Conservation (phyloP, 2,797 vertebrate species). For the Amniataba percoides region DNA sequence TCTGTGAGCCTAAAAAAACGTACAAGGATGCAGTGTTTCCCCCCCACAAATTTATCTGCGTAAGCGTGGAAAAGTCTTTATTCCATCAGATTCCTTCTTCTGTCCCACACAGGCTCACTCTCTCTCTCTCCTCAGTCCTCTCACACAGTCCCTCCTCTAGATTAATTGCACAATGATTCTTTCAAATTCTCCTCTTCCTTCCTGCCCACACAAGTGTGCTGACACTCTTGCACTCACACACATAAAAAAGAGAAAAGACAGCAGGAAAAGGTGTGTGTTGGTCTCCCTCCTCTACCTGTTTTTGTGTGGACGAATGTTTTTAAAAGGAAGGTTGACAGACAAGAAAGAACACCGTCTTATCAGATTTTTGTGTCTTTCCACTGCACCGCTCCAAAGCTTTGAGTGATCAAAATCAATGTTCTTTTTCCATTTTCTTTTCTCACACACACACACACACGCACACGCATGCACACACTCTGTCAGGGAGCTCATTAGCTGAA, state of each 20-base stretch:
- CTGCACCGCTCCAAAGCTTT: conserved; percentile 12
- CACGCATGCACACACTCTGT: conserved; percentile 15
- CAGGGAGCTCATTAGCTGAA: conserved; percentile 60
- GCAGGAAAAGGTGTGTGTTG: conserved; percentile 46
- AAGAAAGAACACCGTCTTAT: conserved; percentile 20
- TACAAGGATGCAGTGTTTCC: conserved; percentile 24
- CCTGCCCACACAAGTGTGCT: conserved; percentile 55
- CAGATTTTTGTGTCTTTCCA: conserved; percentile 6
- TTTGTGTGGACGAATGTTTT: conserved; percentile 51
- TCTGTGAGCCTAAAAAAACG: conserved; percentile 28
- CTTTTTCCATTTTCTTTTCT: too few relatives aligned
- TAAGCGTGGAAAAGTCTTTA: conserved; percentile 36
- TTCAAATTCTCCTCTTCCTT: conserved; percentile 66
- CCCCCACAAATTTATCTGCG: conserved; percentile 10
- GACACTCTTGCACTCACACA: conserved; percentile 29
- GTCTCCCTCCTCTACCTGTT: conserved; percentile 31
- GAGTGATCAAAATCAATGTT: conserved; percentile 19
- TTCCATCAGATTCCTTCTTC: conserved; percentile 42
- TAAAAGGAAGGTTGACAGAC: conserved; percentile 40
- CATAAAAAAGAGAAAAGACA: conserved; percentile 10
- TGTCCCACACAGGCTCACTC: conserved; percentile 35
- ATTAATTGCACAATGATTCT: conserved; percentile 64
- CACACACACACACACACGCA: not conserved
- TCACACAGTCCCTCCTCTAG: conserved; percentile 34
- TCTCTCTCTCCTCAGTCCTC: conserved; percentile 18